Evolutionary conservation across 2,113 vertebrate species (phyloP), one percentile per base, ranked within the genome.

Genomic region (Scartelaos histophorus): DNA sequence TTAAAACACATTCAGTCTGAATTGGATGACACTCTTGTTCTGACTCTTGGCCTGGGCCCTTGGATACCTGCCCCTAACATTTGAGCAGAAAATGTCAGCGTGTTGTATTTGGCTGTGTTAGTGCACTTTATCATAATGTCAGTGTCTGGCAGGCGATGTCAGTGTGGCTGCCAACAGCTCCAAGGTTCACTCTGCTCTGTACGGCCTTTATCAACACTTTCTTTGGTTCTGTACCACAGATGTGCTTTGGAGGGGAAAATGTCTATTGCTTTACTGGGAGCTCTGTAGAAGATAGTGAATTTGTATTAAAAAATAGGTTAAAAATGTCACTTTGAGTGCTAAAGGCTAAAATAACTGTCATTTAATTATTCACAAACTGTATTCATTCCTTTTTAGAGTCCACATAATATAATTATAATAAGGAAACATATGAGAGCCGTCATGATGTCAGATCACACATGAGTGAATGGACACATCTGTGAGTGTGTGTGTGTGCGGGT

Each of bases 91-190:
- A 70, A 46, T 64, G 49, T 62, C 66, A 75, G 70, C 17, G 65
- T 83, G 62, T 81, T 81, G 16, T 74, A 62, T 74, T 75, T 74
- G 76, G 76, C 76, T 25, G 57, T 16, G 24, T 38, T 7, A 16
- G 66, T 35, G 62, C 34, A 62, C 56, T 73, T 74, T n/a, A 74
- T 76, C 49, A 79, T 61, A 51, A 43, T 80, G 49, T 78, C 58
- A 75, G n/a, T 24, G 47, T 75, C 60, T 79, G 79, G 70, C 76
- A 78, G 67, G 16, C 13, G 25, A 10, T n/a, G 47, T 70, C 66
- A 53, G n/a, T 65, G 1, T 16, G 61, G 60, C 69, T 84, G 81
- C 79, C 70, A 80, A 72, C 61, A 71, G 56, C 43, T 73, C 66
- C 66, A 69, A 67, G 60, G 79, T 45, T 67, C 25, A 46, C 66